These are phyloP conservation scores for Psylliodes chrysocephalus DNA, from an alignment of 2,888 invertebrate genomes.

Conservation along the genomic window DNA sequence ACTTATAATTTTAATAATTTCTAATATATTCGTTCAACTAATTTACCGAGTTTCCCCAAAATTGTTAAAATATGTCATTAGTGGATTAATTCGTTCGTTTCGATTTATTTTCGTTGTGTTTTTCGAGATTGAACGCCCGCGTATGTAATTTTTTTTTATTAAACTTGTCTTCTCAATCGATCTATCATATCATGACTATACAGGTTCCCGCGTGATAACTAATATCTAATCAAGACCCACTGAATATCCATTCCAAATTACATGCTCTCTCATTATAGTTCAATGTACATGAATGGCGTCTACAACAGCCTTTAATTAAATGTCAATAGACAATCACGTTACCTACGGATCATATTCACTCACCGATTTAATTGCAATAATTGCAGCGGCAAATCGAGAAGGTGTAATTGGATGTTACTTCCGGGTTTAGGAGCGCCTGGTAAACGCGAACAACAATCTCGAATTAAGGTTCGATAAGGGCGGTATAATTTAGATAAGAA, in stretches of 20 bases:
- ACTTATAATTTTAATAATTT: too few relatives aligned
- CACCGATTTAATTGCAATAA: slow-evolving; percentile 27
- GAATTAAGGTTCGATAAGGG: too few relatives aligned
- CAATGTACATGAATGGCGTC: neutral
- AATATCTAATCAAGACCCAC: neutral
- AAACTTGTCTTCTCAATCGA: too few relatives aligned
- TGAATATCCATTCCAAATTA: neutral
- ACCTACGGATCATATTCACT: slow-evolving; percentile 25
- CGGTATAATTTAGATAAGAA: too few relatives aligned
- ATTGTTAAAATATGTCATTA: too few relatives aligned
- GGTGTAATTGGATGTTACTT: slow-evolving; percentile 35
- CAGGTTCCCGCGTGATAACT: neutral
- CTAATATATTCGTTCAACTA: too few relatives aligned
- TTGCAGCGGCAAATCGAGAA: slow-evolving; percentile 20
- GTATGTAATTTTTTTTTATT: too few relatives aligned
- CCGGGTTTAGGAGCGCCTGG: neutral
- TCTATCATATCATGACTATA: too few relatives aligned
- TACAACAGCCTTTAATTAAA: slow-evolving; percentile 15
- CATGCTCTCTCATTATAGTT: neutral
- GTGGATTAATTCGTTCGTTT: too few relatives aligned
- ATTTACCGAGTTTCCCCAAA: too few relatives aligned
- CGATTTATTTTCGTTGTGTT: too few relatives aligned
- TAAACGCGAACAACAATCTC: neutral
- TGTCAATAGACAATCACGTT: slow-evolving; percentile 25
- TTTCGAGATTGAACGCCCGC: too few relatives aligned